Evolutionary conservation across 2,113 vertebrate genomes (phyloP).

Genomic region (Balaeniceps rex): DNA sequence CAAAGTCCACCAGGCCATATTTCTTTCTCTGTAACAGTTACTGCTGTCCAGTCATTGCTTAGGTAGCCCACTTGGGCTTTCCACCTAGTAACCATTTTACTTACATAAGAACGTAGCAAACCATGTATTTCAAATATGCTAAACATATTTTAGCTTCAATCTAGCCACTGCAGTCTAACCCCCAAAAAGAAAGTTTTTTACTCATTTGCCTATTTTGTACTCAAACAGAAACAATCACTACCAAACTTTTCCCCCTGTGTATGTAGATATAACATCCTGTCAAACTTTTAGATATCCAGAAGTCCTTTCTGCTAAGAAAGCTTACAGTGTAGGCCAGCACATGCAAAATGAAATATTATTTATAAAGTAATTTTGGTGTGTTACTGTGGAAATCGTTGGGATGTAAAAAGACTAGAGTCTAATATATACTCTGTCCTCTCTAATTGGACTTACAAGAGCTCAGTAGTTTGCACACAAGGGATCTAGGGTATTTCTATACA

Average conservation of each 20-base stretch:
- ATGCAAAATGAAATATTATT: background rate
- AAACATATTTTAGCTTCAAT: background rate
- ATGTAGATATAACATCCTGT: background rate
- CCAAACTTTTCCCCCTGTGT: background rate
- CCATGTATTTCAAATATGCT: background rate
- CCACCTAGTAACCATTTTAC: background rate
- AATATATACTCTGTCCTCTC: background rate
- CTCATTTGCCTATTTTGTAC: background rate
- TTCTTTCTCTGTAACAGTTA: background rate
- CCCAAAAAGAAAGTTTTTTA: accelerated
- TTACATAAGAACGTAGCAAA: background rate
- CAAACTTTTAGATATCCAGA: background rate
- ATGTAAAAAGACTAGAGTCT: background rate
- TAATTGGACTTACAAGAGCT: background rate
- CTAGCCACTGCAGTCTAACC: background rate
- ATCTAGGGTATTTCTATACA: background rate
- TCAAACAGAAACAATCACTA: background rate
- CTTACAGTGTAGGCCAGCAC: background rate
- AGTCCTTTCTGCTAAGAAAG: background rate
- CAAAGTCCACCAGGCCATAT: background rate
- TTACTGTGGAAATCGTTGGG: background rate
- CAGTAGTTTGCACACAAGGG: background rate
- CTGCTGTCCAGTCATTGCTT: background rate
- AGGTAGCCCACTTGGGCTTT: background rate
- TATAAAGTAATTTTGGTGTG: background rate